Evolutionary conservation across 2,113 vertebrate species (phyloP), one percentile per base, ranked within the genome.

Genomic region (Cebus imitator): DNA sequence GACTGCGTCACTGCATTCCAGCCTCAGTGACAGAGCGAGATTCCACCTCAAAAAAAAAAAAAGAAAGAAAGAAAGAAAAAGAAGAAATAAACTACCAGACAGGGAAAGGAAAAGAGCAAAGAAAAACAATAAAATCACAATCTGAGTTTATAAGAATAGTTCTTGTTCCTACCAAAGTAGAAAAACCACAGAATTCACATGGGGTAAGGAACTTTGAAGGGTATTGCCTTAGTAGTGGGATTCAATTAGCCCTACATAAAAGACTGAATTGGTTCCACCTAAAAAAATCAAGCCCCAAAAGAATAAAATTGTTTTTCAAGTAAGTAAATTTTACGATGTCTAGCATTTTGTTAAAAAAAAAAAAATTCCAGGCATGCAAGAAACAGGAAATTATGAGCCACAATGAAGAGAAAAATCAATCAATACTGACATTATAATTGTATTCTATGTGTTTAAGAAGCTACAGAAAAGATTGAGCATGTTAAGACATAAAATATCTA

Each of bases 281-380:
- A 78, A 83, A 30, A 91, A 85, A 92, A 92, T 75, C 23, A 92
- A 86, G 16, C 37, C 43, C 94, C 72, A 94, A 79, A 68, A 80
- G 27, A 37, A 92, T 23, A 90, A 82, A 76, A 86, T 32, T 57
- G 30, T 61, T 89, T 64, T 81, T 32, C 70, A 87, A 78, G 35
- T 48, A 94, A 73, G 52, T 73, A 66, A 58, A 79, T 50, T 91
- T 72, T 21, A 61, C 35, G 75, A 32, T 58, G 48, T 25, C n/a
- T 84, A 20, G 30, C 7, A 43, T 52, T 23, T 32, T 64, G 32
- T 57, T 16, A 32, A 20, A 72, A 21, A 21, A 37, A 72, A 48
- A 72, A 79, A 21, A 52, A 35, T 50, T 72, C 23, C 8, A 79
- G 35, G 85, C 45, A 90, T 32, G 50, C 8, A 64, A 78, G 30